A percentile compares a stretch with the other conserved stretches of the same genome.
Evolutionary conservation across 1,140 invertebrate genomes (phyloP).

Genomic region (Atta colombica): DNA sequence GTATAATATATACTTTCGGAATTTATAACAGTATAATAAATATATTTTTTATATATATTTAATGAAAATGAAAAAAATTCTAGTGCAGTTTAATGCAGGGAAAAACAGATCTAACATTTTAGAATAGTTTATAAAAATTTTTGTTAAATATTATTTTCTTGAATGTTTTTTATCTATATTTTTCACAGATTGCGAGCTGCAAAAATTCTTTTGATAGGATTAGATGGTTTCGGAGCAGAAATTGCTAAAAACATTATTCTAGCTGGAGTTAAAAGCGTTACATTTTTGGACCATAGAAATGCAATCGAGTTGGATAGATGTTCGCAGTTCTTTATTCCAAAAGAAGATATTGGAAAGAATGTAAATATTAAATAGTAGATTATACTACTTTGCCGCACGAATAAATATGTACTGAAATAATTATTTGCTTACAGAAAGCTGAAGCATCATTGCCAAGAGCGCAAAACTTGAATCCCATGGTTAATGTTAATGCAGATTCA

Average conservation of each 20-base stretch:
- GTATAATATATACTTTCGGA: too few relatives aligned
- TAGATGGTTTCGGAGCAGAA: constrained; percentile 97
- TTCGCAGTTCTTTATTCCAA: constrained; percentile 93
- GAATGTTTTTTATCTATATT: not conserved
- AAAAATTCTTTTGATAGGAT: constrained; percentile 94
- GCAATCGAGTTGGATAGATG: constrained; percentile 92
- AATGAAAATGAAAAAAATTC: too few relatives aligned
- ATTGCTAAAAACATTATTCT: constrained; percentile 98
- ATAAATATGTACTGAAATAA: constrained; percentile 26
- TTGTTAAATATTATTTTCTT: constrained; percentile 12
- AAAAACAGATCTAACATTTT: not conserved
- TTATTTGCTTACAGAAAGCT: constrained; percentile 90
- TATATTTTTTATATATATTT: too few relatives aligned
- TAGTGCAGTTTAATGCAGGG: too few relatives aligned
- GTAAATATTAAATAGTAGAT: constrained; percentile 83
- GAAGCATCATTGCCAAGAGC: constrained; percentile 92
- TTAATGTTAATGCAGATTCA: constrained; percentile 92
- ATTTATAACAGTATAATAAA: too few relatives aligned
- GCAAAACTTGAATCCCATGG: constrained; percentile 96
- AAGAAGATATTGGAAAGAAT: constrained; percentile 90
- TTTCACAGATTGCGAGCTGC: constrained; percentile 92
- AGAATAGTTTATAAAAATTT: not conserved
- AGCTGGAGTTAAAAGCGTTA: constrained; percentile 96
- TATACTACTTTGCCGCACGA: not conserved
- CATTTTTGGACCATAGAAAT: constrained; percentile 93